Percentiles rank a stretch among this genome's conserved stretches.
phyloP scores from a whole-genome alignment of 1,140 invertebrate genomes.

The Drosophila pruinosa region DNA sequence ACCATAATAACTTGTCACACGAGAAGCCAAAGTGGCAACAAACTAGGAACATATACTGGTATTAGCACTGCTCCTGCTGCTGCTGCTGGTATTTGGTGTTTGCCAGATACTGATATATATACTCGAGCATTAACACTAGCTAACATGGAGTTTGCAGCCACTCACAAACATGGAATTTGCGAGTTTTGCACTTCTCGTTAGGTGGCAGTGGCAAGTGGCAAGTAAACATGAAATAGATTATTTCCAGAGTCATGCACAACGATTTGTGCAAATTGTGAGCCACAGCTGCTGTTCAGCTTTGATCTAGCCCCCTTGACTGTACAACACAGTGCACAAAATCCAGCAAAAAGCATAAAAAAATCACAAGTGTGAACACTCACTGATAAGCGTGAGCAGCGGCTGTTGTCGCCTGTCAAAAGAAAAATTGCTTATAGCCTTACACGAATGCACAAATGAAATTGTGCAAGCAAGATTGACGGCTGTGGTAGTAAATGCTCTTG shows the following conservation, averaged over 20 bases:
- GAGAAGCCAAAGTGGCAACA: slow-evolving; percentile 30
- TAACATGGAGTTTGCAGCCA: slow-evolving; percentile 18
- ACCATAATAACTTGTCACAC: slow-evolving; percentile 54
- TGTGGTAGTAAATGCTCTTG: slow-evolving; percentile 30
- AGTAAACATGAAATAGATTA: slow-evolving; percentile 73
- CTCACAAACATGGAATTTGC: background rate
- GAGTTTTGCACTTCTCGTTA: slow-evolving; percentile 17
- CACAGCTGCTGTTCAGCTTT: slow-evolving; percentile 26
- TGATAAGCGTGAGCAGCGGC: slow-evolving; percentile 47
- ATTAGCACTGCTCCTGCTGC: no score
- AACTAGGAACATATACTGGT: background rate
- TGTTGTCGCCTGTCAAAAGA: slow-evolving; percentile 44
- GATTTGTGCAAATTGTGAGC: slow-evolving; percentile 55
- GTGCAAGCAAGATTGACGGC: slow-evolving; percentile 44
- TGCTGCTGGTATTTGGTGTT: slow-evolving; percentile 32
- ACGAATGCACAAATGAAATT: slow-evolving; percentile 58
- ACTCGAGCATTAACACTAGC: slow-evolving; percentile 28
- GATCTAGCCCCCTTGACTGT: background rate
- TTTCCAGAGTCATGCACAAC: slow-evolving; percentile 72
- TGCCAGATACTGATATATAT: slow-evolving; percentile 16
- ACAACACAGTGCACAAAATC: background rate
- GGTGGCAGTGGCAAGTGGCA: slow-evolving; percentile 52
- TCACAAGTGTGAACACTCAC: slow-evolving; percentile 45
- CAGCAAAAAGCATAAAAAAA: slow-evolving; percentile 12
- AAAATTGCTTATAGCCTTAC: slow-evolving; percentile 42